A percentile compares a stretch with the other conserved stretches of the same genome.
Conservation (phyloP, 2,888 invertebrate species). For the Drosophila bunnanda region DNA sequence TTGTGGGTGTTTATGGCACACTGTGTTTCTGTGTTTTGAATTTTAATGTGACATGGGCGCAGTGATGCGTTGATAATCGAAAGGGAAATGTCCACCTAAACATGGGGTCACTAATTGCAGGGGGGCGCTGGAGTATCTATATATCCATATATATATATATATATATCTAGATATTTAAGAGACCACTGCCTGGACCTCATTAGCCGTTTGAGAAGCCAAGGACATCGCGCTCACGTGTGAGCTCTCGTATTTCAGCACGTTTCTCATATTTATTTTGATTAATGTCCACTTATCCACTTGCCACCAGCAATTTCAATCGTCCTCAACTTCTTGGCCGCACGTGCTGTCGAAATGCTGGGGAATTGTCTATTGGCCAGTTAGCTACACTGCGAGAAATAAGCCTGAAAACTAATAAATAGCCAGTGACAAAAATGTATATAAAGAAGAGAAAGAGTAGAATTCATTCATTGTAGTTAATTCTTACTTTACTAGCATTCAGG, state of each 20-base stretch:
- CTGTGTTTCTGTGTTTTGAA: slow-evolving; percentile 63
- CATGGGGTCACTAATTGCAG: slow-evolving; percentile 22
- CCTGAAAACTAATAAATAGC: neutral
- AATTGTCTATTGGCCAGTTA: slow-evolving; percentile 73
- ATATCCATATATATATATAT: too few species aligned
- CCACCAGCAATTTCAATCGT: slow-evolving; percentile 77
- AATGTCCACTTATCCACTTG: slow-evolving; percentile 79
- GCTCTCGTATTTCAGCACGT: slow-evolving; percentile 74
- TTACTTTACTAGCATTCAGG: neutral
- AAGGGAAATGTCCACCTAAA: slow-evolving; percentile 1
- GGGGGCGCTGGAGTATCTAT: neutral
- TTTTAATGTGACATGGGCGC: slow-evolving; percentile 59
- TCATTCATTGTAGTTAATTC: too few species aligned
- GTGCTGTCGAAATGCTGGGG: slow-evolving; percentile 46
- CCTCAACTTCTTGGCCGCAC: slow-evolving; percentile 52
- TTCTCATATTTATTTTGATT: slow-evolving; percentile 79
- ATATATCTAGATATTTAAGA: slow-evolving; percentile 9
- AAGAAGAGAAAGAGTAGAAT: neutral
- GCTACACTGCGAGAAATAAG: slow-evolving; percentile 1
- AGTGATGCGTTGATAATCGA: slow-evolving; percentile 17
- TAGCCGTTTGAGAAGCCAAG: slow-evolving; percentile 5
- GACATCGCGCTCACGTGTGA: slow-evolving; percentile 27
- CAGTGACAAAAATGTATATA: neutral
- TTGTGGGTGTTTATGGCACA: slow-evolving; percentile 32
- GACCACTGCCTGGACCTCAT: slow-evolving; percentile 14